These are phyloP conservation scores for Troglohyphantes excavatus DNA, from an alignment of 2,888 invertebrate species.

Conservation along the genomic window DNA sequence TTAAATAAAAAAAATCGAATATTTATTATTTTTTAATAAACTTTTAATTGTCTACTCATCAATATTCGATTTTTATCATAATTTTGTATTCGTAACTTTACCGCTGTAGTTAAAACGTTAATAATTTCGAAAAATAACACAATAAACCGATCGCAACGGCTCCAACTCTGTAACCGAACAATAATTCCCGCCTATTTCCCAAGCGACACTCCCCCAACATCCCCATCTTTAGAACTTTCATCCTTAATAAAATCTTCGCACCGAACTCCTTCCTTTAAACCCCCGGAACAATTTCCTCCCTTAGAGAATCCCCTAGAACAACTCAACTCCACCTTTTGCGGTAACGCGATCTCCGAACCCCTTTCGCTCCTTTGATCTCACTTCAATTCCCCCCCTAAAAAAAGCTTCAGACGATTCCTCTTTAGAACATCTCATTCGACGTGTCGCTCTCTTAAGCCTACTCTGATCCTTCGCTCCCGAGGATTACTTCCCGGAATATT, in stretches of 20 bases:
- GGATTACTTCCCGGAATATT: constrained; percentile 38
- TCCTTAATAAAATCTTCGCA: not conserved
- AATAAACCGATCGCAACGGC: too few species aligned
- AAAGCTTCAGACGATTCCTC: not conserved
- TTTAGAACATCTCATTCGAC: not conserved
- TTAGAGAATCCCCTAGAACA: not conserved
- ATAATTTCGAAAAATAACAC: too few species aligned
- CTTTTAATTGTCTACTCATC: too few species aligned
- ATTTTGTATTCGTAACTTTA: too few species aligned
- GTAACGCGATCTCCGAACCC: not conserved
- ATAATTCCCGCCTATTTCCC: too few species aligned
- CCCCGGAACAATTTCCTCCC: not conserved
- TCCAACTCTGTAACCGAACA: too few species aligned
- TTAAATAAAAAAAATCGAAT: too few species aligned
- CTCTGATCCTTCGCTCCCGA: constrained; percentile 27
- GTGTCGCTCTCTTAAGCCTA: constrained; percentile 26
- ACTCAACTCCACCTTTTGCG: not conserved
- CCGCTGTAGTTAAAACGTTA: too few species aligned
- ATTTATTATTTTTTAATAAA: too few species aligned
- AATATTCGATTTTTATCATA: too few species aligned
- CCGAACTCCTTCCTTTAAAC: not conserved
- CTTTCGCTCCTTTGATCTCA: not conserved
- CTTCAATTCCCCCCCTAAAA: not conserved
- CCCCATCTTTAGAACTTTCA: not conserved
- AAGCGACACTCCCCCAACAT: not conserved